Evolutionary conservation across 2,113 vertebrate genomes (phyloP).

Genomic region (Lamprotornis superbus): DNA sequence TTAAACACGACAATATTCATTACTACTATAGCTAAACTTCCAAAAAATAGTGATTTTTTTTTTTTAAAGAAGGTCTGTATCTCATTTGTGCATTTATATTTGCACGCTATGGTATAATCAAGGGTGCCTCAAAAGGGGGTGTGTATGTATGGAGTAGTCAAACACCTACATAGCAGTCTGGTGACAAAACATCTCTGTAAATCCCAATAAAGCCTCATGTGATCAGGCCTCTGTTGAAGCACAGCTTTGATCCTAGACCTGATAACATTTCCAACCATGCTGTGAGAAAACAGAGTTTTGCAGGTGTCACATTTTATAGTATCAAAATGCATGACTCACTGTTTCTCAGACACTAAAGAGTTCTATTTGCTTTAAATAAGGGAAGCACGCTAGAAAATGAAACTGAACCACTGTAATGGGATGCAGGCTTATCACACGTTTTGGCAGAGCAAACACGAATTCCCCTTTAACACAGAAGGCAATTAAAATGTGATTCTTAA

Average conservation of each 20-base stretch:
- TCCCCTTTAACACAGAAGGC: neutral
- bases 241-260: neutral
- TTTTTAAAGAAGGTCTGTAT: neutral
- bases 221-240: neutral
- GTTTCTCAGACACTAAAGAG: neutral
- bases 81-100: neutral
- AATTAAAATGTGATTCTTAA: conserved; percentile 37
- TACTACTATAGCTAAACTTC: neutral
- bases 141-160: neutral
- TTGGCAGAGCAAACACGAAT: neutral
- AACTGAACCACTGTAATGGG: neutral
- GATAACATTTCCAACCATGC: neutral
- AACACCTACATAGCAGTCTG: neutral
- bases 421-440: neutral
- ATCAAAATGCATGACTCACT: neutral
- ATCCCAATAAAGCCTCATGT: conserved; percentile 2
- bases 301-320: neutral
- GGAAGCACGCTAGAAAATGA: neutral
- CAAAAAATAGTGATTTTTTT: neutral
- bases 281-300: neutral
- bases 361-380: neutral
- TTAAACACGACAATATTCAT: neutral
- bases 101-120: neutral
- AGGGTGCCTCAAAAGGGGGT: neutral
- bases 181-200: conserved; percentile 4